A percentile compares a stretch with the other conserved stretches of the same genome.
phyloP scores from a whole-genome alignment of 2,888 invertebrate genomes.

The Sminthurides aquaticus region DNA sequence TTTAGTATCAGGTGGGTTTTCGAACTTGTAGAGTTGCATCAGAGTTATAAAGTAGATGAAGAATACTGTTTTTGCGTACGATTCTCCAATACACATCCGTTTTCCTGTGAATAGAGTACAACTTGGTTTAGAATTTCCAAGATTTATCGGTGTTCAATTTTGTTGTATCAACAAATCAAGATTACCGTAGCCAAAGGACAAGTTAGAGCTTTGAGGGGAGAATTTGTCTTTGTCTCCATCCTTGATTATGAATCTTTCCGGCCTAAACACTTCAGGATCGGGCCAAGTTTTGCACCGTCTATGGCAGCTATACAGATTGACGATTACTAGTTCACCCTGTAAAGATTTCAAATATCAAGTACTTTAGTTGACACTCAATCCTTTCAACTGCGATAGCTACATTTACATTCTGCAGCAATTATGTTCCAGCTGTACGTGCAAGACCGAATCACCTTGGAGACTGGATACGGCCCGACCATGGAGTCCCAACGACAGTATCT shows the following conservation, averaged over 20 bases:
- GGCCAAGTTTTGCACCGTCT: neutral
- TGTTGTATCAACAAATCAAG: neutral
- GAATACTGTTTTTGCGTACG: slow-evolving; percentile 2
- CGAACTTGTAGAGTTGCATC: slow-evolving; percentile 1
- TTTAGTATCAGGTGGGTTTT: neutral
- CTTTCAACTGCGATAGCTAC: too few relatives aligned
- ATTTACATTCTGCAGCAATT: too few relatives aligned
- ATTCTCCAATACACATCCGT: slow-evolving; percentile 2
- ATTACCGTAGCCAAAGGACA: slow-evolving; percentile 1
- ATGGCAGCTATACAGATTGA: slow-evolving; percentile 1
- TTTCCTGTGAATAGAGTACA: neutral
- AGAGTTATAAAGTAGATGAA: slow-evolving; percentile 7
- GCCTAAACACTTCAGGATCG: neutral
- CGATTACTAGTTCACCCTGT: neutral
- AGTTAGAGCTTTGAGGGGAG: neutral
- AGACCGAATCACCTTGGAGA: neutral
- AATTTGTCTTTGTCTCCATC: neutral
- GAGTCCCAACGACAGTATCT: neutral
- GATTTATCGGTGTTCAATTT: too few relatives aligned
- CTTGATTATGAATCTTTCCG: neutral
- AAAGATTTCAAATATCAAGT: neutral
- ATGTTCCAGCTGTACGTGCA: too few relatives aligned
- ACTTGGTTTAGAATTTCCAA: neutral
- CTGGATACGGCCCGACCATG: neutral
- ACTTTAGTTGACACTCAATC: too few relatives aligned